A percentile compares a stretch with the other conserved stretches of the same genome.
These are phyloP conservation scores for Pholis gunnellus DNA, from an alignment of 2,113 vertebrate genomes.

Conservation along the genomic window DNA sequence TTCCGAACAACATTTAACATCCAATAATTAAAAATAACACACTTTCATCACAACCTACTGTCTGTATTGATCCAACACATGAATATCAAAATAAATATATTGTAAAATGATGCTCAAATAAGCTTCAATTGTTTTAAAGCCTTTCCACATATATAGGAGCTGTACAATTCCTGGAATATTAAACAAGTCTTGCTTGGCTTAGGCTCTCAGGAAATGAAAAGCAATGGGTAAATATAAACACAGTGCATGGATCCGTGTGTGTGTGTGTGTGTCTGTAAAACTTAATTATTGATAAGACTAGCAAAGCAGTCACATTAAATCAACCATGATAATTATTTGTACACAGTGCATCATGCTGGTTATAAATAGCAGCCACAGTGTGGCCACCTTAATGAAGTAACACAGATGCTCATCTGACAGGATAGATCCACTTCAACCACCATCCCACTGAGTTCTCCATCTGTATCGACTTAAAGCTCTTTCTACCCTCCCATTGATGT, in stretches of 20 bases:
- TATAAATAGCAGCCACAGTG: slow-evolving; percentile 46
- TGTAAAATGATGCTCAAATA: neutral
- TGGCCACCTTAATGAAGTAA: slow-evolving; percentile 27
- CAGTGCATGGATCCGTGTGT: neutral
- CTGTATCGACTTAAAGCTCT: neutral
- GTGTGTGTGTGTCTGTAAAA: neutral
- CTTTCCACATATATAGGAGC: slow-evolving; percentile 1
- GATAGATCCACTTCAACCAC: slow-evolving; percentile 11
- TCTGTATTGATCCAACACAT: neutral
- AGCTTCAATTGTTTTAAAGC: slow-evolving; percentile 2
- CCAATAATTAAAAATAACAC: slow-evolving; percentile 2
- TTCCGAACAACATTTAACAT: neutral
- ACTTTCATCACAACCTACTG: neutral
- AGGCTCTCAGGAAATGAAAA: slow-evolving; percentile 71
- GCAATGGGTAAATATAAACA: slow-evolving; percentile 52
- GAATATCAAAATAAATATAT: neutral
- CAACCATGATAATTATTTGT: slow-evolving; percentile 48
- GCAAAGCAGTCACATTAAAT: slow-evolving; percentile 58
- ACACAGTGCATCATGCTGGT: neutral
- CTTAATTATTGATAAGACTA: slow-evolving; percentile 32
- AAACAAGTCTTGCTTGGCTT: slow-evolving; percentile 34
- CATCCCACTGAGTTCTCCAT: neutral
- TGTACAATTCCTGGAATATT: slow-evolving; percentile 49
- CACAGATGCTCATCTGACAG: slow-evolving; percentile 36
- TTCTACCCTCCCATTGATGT: slow-evolving; percentile 32